Conservation (phyloP, 2,113 vertebrate genomes). For the Istiophorus platypterus region DNA sequence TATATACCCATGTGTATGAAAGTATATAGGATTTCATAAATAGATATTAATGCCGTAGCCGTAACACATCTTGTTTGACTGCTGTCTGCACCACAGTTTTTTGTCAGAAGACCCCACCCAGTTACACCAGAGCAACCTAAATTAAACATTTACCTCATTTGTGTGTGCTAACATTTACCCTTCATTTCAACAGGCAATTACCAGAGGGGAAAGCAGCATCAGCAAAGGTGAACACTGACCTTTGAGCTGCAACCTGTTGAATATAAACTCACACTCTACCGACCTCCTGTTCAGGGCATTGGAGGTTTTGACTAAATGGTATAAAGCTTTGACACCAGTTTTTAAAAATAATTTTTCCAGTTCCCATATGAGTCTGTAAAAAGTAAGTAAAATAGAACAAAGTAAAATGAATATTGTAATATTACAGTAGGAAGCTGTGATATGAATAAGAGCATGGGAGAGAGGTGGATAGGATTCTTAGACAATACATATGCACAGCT, state of each 20-base stretch:
- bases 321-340: neutral
- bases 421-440: neutral
- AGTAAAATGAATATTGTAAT: neutral
- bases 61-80: neutral
- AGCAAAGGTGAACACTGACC: neutral
- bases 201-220: neutral
- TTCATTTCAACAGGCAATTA: constrained; percentile 53
- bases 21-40: neutral
- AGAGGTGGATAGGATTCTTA: neutral
- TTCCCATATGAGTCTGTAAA: neutral
- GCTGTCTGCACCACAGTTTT: neutral
- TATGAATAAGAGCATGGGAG: neutral
- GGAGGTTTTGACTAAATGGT: neutral
- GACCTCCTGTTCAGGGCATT: neutral
- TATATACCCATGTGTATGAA: neutral
- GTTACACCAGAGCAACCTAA: neutral
- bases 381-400: neutral
- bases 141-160: constrained; percentile 69
- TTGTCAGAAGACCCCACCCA: neutral
- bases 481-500: constrained; percentile 12
- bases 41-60: neutral
- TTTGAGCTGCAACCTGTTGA: constrained; percentile 21
- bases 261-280: constrained; percentile 1
- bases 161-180: constrained; percentile 9
- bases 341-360: neutral